phyloP scores from a whole-genome alignment of 2,888 invertebrate genomes.

The Ophonus ardosiacus region DNA sequence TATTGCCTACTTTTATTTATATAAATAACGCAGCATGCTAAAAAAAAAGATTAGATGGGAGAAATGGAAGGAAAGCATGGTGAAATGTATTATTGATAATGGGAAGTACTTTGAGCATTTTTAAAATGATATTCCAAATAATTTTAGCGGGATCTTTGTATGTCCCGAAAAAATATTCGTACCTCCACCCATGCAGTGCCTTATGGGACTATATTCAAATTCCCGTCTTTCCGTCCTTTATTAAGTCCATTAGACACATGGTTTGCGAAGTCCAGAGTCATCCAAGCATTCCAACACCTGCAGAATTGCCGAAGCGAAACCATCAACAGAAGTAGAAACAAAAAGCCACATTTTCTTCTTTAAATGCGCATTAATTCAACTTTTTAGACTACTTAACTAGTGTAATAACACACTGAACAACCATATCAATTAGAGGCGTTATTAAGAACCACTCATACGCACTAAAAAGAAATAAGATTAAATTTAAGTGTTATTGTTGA shows the following conservation, averaged over 20 bases:
- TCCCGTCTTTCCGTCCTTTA: conserved; percentile 34
- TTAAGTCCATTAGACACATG: conserved; percentile 5
- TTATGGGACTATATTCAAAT: conserved; percentile 59
- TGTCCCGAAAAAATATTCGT: background rate
- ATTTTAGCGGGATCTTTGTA: too few relatives aligned
- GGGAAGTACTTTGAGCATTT: too few relatives aligned
- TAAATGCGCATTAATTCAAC: conserved; percentile 4
- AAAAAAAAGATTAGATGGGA: too few relatives aligned
- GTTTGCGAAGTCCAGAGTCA: conserved; percentile 37
- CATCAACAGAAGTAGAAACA: conserved; percentile 22
- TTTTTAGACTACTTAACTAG: conserved; percentile 20
- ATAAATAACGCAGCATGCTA: too few relatives aligned
- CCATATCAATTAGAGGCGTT: conserved; percentile 13
- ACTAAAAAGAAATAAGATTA: background rate
- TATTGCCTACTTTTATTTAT: too few relatives aligned
- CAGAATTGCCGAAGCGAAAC: conserved; percentile 57
- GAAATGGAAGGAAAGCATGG: too few relatives aligned
- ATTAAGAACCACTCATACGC: background rate
- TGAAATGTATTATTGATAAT: too few relatives aligned
- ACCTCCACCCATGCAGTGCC: conserved; percentile 22
- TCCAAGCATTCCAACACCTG: conserved; percentile 62
- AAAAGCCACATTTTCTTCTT: conserved; percentile 8
- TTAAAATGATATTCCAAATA: too few relatives aligned
- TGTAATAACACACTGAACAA: background rate
- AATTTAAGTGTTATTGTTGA: conserved; percentile 8